phyloP scores from a whole-genome alignment of 1,140 invertebrate genomes.

The Panulirus ornatus region DNA sequence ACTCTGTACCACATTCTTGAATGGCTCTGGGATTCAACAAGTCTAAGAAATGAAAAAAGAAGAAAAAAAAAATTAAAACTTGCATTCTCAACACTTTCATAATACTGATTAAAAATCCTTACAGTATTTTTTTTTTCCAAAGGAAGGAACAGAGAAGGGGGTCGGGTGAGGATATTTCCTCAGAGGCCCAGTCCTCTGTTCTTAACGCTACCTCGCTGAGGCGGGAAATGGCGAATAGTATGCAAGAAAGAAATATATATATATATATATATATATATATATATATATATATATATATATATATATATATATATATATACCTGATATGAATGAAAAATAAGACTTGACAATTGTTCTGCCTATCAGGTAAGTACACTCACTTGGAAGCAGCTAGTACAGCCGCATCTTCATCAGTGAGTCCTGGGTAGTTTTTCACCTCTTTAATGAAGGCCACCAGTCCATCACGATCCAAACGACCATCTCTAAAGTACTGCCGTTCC shows the following conservation, averaged over 20 bases:
- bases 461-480: slow-evolving; percentile 80
- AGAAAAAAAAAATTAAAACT: slow-evolving; percentile 7
- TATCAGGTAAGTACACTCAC: slow-evolving; percentile 75
- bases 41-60: slow-evolving; percentile 75
- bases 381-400: slow-evolving; percentile 82
- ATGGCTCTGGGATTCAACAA: slow-evolving; percentile 81
- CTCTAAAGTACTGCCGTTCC: slow-evolving; percentile 78
- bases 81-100: too few species aligned
- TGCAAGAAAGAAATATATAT: not conserved
- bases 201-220: too few species aligned
- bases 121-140: too few species aligned
- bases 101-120: too few species aligned
- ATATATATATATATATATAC: too few species aligned
- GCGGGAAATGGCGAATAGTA: not conserved
- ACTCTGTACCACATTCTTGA: slow-evolving; percentile 83
- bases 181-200: too few species aligned
- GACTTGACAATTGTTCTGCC: not conserved
- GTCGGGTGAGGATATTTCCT: too few species aligned
- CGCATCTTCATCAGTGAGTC: slow-evolving; percentile 82
- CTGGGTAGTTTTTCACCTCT: slow-evolving; percentile 81
- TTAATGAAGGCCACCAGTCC: slow-evolving; percentile 80
- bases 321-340: too few species aligned
- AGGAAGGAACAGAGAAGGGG: too few species aligned
- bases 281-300: too few species aligned
- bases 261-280: too few species aligned